Conservation (phyloP, 2,113 vertebrate genomes). For the Tupaia tana region DNA sequence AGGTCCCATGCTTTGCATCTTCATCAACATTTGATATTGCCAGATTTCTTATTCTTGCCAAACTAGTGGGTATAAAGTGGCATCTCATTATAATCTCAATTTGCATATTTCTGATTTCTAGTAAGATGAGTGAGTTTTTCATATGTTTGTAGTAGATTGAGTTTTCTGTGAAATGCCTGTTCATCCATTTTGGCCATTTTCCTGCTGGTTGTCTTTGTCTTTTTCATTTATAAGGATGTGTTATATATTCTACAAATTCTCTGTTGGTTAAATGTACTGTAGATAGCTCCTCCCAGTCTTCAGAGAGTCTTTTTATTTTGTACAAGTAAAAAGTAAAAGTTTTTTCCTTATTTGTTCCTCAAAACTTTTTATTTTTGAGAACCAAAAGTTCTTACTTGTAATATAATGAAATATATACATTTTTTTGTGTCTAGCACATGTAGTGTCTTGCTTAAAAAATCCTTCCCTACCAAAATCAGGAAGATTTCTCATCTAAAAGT, state of each 20-base stretch:
- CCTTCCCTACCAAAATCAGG: not conserved
- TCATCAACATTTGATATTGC: not conserved
- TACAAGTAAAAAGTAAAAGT: too few relatives aligned
- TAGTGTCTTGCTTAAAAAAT: slow-evolving; percentile 9
- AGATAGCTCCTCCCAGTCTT: not conserved
- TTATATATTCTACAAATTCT: not conserved
- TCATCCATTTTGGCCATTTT: not conserved
- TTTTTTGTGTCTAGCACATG: not conserved
- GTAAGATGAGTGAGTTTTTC: not conserved
- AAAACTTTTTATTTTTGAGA: not conserved
- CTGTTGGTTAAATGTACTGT: not conserved
- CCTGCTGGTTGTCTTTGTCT: not conserved
- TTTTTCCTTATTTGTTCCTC: too few relatives aligned
- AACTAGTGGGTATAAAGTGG: not conserved
- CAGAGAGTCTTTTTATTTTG: not conserved
- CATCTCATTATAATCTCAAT: not conserved
- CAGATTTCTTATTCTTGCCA: not conserved
- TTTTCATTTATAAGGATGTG: not conserved
- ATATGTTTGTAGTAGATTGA: not conserved
- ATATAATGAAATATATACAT: not conserved
- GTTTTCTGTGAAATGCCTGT: not conserved
- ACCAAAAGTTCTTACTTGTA: not conserved
- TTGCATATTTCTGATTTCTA: not conserved
- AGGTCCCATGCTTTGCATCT: not conserved
- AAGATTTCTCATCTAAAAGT: not conserved